Percentiles rank a stretch among this genome's conserved stretches.
These are phyloP conservation scores for Liparis tanakae DNA, from an alignment of 2,797 vertebrate species.

Conservation along the genomic window DNA sequence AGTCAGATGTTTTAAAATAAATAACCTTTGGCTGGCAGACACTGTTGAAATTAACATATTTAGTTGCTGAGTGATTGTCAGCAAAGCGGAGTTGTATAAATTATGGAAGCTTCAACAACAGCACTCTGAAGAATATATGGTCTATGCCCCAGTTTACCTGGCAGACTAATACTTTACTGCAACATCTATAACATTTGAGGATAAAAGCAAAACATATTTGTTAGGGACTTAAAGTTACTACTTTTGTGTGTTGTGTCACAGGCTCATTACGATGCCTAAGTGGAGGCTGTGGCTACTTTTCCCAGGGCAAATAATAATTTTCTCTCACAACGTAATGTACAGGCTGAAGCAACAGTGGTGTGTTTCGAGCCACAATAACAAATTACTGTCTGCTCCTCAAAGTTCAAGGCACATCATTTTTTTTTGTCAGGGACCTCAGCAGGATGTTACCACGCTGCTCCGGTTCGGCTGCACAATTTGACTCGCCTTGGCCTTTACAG, in stretches of 20 bases:
- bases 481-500: conserved; percentile 42
- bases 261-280: conserved; percentile 9
- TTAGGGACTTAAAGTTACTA: conserved; percentile 33
- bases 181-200: conserved; percentile 28
- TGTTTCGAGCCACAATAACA: conserved; percentile 62
- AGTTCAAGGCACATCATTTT: conserved; percentile 43
- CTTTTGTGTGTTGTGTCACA: conserved; percentile 30
- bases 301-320: conserved; percentile 61
- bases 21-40: background rate
- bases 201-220: conserved; percentile 48
- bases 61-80: background rate
- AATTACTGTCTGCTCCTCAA: conserved; percentile 42
- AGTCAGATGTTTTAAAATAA: background rate
- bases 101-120: background rate
- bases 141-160: conserved; percentile 31
- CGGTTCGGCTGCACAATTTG: conserved; percentile 14
- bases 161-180: conserved; percentile 24
- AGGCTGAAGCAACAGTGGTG: conserved; percentile 26
- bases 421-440: conserved; percentile 36
- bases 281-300: conserved; percentile 31
- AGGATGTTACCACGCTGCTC: conserved; percentile 5
- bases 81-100: background rate
- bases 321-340: conserved; percentile 45
- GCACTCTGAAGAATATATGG: conserved; percentile 1
- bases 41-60: background rate